Conservation (phyloP, 2,797 vertebrate species). For the Balearica regulorum region DNA sequence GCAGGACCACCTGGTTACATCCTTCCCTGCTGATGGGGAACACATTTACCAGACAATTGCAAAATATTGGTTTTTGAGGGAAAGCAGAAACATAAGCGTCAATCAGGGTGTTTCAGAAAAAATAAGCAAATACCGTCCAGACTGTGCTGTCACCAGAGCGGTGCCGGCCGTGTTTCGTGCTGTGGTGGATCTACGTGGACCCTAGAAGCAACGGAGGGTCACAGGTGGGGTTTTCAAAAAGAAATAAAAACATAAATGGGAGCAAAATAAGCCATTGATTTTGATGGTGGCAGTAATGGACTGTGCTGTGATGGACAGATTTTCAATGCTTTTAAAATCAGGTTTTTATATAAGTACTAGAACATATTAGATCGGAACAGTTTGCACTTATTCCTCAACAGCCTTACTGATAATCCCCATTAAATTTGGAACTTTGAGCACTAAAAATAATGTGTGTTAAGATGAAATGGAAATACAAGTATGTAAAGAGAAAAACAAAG, state of each 20-base stretch:
- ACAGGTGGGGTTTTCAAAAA: not conserved
- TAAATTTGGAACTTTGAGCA: not conserved
- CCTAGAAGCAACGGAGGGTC: not conserved
- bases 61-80: not conserved
- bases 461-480: not conserved
- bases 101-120: not conserved
- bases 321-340: not conserved
- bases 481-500: not conserved
- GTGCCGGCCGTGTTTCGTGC: not conserved
- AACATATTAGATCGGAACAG: not conserved
- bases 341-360: not conserved
- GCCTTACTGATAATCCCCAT: not conserved
- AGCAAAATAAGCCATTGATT: not conserved
- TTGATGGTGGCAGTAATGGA: not conserved
- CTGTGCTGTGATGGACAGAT: not conserved
- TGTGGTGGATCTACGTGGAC: not conserved
- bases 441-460: not conserved
- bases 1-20: not conserved
- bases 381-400: not conserved
- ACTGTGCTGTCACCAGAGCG: fast-evolving
- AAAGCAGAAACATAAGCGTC: not conserved
- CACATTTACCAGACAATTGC: not conserved
- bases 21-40: not conserved
- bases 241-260: not conserved
- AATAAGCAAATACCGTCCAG: not conserved